These are phyloP conservation scores for Porites cylindrica DNA, from an alignment of 92 coral and sea anemone genomes.

Conservation along the genomic window DNA sequence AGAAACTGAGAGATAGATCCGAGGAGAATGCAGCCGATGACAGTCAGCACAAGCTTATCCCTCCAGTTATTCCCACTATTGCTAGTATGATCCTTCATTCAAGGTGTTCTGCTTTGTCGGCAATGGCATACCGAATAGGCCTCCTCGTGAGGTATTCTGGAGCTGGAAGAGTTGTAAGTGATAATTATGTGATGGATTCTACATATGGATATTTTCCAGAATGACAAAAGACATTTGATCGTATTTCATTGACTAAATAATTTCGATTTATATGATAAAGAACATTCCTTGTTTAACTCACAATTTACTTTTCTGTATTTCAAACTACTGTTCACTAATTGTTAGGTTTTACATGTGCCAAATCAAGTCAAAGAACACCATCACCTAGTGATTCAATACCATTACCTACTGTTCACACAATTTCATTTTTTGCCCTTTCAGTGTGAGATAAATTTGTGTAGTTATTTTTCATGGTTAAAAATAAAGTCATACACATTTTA, in stretches of 20 bases:
- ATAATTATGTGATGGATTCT: slow-evolving; percentile 8
- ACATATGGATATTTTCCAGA: slow-evolving; percentile 26
- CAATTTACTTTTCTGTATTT: slow-evolving; percentile 22
- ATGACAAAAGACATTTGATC: slow-evolving; percentile 17
- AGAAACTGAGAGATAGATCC: slow-evolving; percentile 20
- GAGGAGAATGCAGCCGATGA: slow-evolving; percentile 33
- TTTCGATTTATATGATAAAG: slow-evolving; percentile 30
- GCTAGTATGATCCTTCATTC: slow-evolving; percentile 55
- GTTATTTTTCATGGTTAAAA: background rate
- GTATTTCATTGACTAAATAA: slow-evolving; percentile 31
- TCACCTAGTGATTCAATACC: slow-evolving; percentile 26
- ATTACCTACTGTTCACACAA: slow-evolving; percentile 24
- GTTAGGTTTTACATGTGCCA: slow-evolving; percentile 35
- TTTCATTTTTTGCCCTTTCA: slow-evolving; percentile 10
- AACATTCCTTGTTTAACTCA: slow-evolving; percentile 27
- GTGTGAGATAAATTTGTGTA: slow-evolving; percentile 29
- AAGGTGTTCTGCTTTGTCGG: slow-evolving; percentile 43
- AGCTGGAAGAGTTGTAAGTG: slow-evolving; percentile 59
- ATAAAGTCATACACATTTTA: slow-evolving; percentile 3
- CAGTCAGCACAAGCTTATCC: slow-evolving; percentile 28
- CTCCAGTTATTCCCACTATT: slow-evolving; percentile 45
- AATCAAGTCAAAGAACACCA: slow-evolving; percentile 19
- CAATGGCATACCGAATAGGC: slow-evolving; percentile 50
- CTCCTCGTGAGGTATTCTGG: slow-evolving; percentile 43
- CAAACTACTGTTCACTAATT: slow-evolving; percentile 19